Conservation (phyloP, 2,797 vertebrate species). For the Percopsis omiscomaycus region DNA sequence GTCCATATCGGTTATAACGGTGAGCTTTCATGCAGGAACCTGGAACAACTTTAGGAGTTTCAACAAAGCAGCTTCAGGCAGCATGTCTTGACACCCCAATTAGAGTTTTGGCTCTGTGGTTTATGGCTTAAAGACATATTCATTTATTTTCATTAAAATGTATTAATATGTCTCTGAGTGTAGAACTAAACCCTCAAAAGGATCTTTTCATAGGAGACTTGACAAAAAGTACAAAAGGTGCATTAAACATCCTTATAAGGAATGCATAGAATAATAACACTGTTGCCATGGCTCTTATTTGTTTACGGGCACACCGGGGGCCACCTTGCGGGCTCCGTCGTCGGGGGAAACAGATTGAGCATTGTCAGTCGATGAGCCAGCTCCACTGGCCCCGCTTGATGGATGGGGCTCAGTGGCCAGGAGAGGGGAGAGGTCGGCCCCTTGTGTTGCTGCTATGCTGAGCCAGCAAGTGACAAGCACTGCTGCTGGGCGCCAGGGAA, state of each 20-base stretch:
- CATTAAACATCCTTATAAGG: too few relatives aligned
- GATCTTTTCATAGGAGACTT: neutral
- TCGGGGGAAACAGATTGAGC: conserved; percentile 43
- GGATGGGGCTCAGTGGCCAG: conserved; percentile 45
- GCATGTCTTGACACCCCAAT: conserved; percentile 59
- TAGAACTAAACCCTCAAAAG: neutral
- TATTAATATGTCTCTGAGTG: too few relatives aligned
- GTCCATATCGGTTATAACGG: conserved; percentile 1
- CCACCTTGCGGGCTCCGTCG: conserved; percentile 33
- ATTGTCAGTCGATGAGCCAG: conserved; percentile 42
- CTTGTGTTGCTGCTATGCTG: conserved; percentile 37
- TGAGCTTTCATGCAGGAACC: conserved; percentile 21
- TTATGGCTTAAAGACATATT: conserved; percentile 40
- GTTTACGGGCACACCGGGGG: neutral
- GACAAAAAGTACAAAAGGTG: neutral
- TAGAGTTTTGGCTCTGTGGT: conserved; percentile 53
- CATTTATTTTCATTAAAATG: conserved; percentile 44
- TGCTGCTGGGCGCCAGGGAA: conserved; percentile 51
- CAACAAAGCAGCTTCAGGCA: conserved; percentile 38
- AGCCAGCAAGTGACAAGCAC: conserved; percentile 53
- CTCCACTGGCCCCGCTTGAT: conserved; percentile 52
- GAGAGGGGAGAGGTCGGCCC: conserved; percentile 50
- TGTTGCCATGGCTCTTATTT: neutral
- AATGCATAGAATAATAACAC: too few relatives aligned
- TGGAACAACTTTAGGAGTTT: conserved; percentile 55